Percentiles rank a stretch among this genome's conserved stretches.
Conservation (phyloP, 2,888 invertebrate genomes). For the Shargacucullia verbasci region DNA sequence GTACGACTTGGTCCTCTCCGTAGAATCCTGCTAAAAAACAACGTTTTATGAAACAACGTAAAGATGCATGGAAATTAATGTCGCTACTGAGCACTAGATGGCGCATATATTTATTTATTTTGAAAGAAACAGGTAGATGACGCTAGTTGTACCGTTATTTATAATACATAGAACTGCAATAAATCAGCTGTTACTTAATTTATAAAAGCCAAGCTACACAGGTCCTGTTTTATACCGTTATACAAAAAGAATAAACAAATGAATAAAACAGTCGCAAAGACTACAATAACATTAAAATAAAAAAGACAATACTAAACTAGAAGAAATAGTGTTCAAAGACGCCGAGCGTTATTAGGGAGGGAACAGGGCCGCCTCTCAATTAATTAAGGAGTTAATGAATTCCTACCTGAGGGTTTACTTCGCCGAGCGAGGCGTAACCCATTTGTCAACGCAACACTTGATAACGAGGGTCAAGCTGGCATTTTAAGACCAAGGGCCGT, state of each 20-base stretch:
- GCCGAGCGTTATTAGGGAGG: conserved; percentile 66
- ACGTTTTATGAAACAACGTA: too few species aligned
- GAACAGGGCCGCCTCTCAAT: conserved; percentile 75
- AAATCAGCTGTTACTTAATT: neutral
- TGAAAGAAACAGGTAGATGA: conserved; percentile 12
- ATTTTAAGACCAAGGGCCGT: conserved; percentile 55
- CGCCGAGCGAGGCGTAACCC: conserved; percentile 72
- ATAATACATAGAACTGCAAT: neutral
- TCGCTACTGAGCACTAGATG: conserved; percentile 51
- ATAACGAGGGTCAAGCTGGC: conserved; percentile 69
- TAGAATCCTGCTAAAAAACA: too few species aligned
- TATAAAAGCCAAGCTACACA: conserved; percentile 1
- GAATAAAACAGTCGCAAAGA: conserved; percentile 26
- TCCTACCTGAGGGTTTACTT: conserved; percentile 67
- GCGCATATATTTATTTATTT: conserved; percentile 1
- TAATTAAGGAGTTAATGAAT: conserved; percentile 82
- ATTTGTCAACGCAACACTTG: conserved; percentile 81
- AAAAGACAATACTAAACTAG: conserved; percentile 43
- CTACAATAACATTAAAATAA: conserved; percentile 31
- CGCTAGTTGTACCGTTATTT: conserved; percentile 8
- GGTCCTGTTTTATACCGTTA: conserved; percentile 23
- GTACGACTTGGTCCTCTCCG: too few species aligned
- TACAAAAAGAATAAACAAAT: conserved; percentile 15
- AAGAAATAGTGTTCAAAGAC: conserved; percentile 57
- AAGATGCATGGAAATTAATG: conserved; percentile 1